Base-by-base conservation (phyloP, 1,140 invertebrate species). In the Euwallacea similis region DNA sequence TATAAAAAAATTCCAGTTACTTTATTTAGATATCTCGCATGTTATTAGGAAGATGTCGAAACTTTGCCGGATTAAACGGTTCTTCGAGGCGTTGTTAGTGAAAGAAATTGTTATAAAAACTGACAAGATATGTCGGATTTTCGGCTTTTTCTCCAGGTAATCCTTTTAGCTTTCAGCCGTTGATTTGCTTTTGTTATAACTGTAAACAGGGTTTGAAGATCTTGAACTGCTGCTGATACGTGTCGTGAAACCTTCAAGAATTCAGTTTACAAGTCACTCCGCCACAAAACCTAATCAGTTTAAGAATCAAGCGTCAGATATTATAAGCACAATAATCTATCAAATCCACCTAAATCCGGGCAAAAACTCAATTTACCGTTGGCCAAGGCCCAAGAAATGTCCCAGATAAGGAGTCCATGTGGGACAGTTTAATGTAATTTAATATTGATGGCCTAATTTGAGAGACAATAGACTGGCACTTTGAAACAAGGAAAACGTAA, bases 21-120 rank as follows among this genome's bases (percentile, higher is more conserved):
- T 65, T 54, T 66, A 66, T 66, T 66, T 58, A 58, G 65, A 66
- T 66, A 66, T 66, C 55, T 59, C 33, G 66, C 66, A 60, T 60
- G 66, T 68, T 68, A 68, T 60, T 68, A 61, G 66, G 44, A 53
- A 60, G 56, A 68, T 59, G 66, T 68, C 66, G 66, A 68, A 68
- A 68, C 33, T 11, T 55, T 46, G 56, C 16, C 66, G 66, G 66
- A 68, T 68, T 68, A 68, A 68, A 68, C 66, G 66, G 66, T 68
- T 68, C 66, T 68, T 68, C 64, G 42, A 9, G 42, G 11, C 53
- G 42, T 66, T 41, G 53, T 60, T 68, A 59, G 44, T 58, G 53
- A 60, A 68, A 65, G 56, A 68, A 68, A 50, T 59, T 42, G 42
- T 60, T 60, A 68, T 16, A 60, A 59, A 41, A 46, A 16, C 44